phyloP scores from a whole-genome alignment of 2,888 invertebrate species.

The Acronicta aceris region DNA sequence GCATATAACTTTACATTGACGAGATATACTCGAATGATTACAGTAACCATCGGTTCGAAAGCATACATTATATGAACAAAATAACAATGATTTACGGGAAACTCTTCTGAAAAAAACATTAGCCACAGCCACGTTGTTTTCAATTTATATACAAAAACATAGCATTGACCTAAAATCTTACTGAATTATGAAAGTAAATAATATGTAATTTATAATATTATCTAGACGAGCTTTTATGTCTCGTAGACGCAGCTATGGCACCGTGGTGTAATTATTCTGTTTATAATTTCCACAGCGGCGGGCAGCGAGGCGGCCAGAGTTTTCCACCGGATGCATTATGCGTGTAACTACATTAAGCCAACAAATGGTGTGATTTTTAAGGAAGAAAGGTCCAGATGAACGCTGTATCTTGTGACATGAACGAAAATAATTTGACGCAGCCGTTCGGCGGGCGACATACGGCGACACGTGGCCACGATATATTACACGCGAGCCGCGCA shows the following conservation, averaged over 20 bases:
- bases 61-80: slow-evolving; percentile 46
- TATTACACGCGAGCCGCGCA: slow-evolving; percentile 88
- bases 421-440: slow-evolving; percentile 90
- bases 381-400: slow-evolving; percentile 88
- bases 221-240: slow-evolving; percentile 9
- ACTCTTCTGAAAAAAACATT: slow-evolving; percentile 16
- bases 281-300: too few relatives aligned
- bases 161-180: slow-evolving; percentile 29
- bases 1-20: slow-evolving; percentile 64
- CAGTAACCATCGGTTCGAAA: slow-evolving; percentile 51
- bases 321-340: slow-evolving; percentile 80
- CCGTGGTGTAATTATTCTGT: too few relatives aligned
- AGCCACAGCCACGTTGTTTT: slow-evolving; percentile 9
- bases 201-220: slow-evolving; percentile 17
- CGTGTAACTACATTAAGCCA: slow-evolving; percentile 74
- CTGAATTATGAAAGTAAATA: slow-evolving; percentile 33
- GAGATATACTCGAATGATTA: slow-evolving; percentile 62
- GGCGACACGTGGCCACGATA: slow-evolving; percentile 89
- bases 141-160: slow-evolving; percentile 22
- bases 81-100: slow-evolving; percentile 58
- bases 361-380: slow-evolving; percentile 86
- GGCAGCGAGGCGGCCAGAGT: slow-evolving; percentile 51
- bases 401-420: slow-evolving; percentile 88
- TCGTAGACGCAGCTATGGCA: slow-evolving; percentile 4
- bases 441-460: slow-evolving; percentile 87